Evolutionary conservation across 2,888 invertebrate genomes (phyloP).

Genomic region (Athripsodes cinereus): DNA sequence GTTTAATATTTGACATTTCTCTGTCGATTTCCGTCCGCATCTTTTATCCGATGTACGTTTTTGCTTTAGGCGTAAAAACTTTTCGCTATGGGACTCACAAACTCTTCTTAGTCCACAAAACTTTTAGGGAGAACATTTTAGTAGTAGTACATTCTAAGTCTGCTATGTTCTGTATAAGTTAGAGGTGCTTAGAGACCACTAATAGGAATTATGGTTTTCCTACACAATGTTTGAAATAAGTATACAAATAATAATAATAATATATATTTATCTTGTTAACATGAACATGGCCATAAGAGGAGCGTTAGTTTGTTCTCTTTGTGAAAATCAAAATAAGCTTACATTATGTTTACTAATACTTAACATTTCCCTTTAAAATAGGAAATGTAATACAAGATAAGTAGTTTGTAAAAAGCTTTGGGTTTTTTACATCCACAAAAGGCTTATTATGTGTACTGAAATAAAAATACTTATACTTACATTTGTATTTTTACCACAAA

Average conservation of each 20-base stretch:
- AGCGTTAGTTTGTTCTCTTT: background rate
- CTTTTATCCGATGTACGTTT: slow-evolving; percentile 7
- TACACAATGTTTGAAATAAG: background rate
- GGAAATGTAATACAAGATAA: background rate
- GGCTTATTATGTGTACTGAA: too few relatives aligned
- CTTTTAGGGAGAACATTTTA: background rate
- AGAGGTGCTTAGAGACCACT: background rate
- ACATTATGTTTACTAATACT: background rate
- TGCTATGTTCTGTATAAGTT: background rate
- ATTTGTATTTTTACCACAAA: too few relatives aligned
- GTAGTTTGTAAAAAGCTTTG: too few relatives aligned
- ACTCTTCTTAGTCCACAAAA: background rate
- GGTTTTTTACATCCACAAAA: too few relatives aligned
- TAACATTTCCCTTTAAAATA: background rate
- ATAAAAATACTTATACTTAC: too few relatives aligned
- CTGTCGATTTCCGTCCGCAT: slow-evolving; percentile 3
- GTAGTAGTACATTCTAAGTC: background rate
- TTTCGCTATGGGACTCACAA: slow-evolving; percentile 1
- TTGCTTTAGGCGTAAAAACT: slow-evolving; percentile 9
- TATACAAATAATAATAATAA: background rate
- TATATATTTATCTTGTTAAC: background rate
- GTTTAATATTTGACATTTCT: too few relatives aligned
- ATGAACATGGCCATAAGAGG: background rate
- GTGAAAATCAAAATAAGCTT: background rate
- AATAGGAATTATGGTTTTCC: background rate